phyloP scores from a whole-genome alignment of 1,140 invertebrate genomes.

The Heterodera schachtii region DNA sequence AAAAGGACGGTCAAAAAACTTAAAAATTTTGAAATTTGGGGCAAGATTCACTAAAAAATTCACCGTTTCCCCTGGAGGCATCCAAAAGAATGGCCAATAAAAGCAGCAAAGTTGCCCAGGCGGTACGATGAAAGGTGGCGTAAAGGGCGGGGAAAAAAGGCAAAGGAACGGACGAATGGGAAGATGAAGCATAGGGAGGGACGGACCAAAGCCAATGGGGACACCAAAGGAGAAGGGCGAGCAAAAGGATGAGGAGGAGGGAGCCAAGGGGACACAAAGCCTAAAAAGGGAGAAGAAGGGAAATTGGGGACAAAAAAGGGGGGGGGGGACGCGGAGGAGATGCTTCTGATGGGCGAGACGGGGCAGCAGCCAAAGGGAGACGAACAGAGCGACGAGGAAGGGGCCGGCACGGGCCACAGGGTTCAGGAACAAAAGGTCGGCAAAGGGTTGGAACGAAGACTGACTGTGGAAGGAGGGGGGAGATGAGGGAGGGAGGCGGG shows the following conservation, averaged over 20 bases:
- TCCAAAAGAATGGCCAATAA: slow-evolving; percentile 33
- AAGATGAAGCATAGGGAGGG: background rate
- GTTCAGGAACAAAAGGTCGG: slow-evolving; percentile 48
- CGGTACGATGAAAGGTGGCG: slow-evolving; percentile 30
- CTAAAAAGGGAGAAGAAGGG: background rate
- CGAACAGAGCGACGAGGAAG: slow-evolving; percentile 11
- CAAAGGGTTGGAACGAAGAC: slow-evolving; percentile 32
- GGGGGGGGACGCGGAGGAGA: slow-evolving; percentile 11
- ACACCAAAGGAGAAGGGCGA: slow-evolving; percentile 40
- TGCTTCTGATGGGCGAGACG: slow-evolving; percentile 17
- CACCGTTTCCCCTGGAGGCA: slow-evolving; percentile 37
- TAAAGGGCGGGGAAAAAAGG: slow-evolving; percentile 29
- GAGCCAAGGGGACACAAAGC: slow-evolving; percentile 23
- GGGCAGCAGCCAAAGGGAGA: slow-evolving; percentile 12
- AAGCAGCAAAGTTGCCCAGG: slow-evolving; percentile 44
- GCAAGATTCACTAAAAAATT: background rate
- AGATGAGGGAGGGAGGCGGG: background rate
- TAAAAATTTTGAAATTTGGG: slow-evolving; percentile 17
- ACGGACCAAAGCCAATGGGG: slow-evolving; percentile 39
- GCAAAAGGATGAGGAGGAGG: slow-evolving; percentile 6
- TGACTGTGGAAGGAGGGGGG: slow-evolving; percentile 11
- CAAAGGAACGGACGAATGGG: background rate
- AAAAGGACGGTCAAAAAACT: no score
- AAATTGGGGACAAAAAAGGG: background rate
- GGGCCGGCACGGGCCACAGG: slow-evolving; percentile 23